phyloP scores from a whole-genome alignment of 2,888 invertebrate genomes.

The Cantharis rustica region DNA sequence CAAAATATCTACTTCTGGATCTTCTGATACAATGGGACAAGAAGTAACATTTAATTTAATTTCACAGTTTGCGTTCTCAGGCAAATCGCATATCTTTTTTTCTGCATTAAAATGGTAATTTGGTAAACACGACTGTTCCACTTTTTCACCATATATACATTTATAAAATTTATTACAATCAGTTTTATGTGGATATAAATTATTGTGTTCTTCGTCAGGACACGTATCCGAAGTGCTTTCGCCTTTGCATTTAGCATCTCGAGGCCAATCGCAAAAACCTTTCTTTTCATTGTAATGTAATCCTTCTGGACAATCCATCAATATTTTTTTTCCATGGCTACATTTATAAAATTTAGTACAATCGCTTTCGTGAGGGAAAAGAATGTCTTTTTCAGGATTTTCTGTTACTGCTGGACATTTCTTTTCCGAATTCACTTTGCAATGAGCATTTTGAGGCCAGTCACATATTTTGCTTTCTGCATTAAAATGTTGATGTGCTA shows the following conservation, averaged over 20 bases:
- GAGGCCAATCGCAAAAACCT: conserved; percentile 35
- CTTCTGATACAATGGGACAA: neutral
- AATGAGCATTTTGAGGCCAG: conserved; percentile 27
- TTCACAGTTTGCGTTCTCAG: conserved; percentile 20
- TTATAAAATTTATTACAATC: conserved; percentile 33
- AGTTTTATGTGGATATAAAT: conserved; percentile 19
- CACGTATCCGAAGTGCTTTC: neutral
- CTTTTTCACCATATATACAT: conserved; percentile 23
- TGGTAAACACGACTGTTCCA: conserved; percentile 25
- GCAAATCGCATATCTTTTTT: conserved; percentile 33
- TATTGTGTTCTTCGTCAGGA: neutral
- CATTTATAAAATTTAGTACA: conserved; percentile 34
- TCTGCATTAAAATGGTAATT: conserved; percentile 31
- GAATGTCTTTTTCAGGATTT: conserved; percentile 10
- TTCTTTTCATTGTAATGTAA: conserved; percentile 32
- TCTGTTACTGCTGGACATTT: neutral
- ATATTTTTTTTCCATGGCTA: conserved; percentile 21
- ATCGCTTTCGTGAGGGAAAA: conserved; percentile 20
- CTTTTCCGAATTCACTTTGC: conserved; percentile 1
- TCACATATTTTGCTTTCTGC: conserved; percentile 29
- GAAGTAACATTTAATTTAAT: neutral
- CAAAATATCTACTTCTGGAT: conserved; percentile 11
- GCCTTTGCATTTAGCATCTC: conserved; percentile 23
- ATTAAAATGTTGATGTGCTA: conserved; percentile 32
- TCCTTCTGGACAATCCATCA: conserved; percentile 26